A percentile compares a stretch with the other conserved stretches of the same genome.
These are phyloP conservation scores for Amblyteles armatorius DNA, from an alignment of 2,888 invertebrate genomes.

Conservation along the genomic window DNA sequence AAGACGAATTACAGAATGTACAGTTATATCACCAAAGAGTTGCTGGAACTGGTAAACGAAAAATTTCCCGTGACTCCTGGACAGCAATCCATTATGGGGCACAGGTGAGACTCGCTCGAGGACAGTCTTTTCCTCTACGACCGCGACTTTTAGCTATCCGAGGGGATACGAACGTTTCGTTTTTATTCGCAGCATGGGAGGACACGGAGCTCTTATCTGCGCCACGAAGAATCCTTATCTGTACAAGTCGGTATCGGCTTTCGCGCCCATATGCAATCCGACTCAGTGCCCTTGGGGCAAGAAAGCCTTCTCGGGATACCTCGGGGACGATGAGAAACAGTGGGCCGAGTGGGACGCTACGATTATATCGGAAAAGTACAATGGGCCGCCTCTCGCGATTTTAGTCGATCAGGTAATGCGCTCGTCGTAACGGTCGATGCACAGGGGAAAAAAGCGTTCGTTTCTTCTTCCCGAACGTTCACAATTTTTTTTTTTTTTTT, in stretches of 20 bases:
- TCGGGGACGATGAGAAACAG: slow-evolving; percentile 89
- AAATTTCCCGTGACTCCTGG: slow-evolving; percentile 89
- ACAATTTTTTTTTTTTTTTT: too few species aligned
- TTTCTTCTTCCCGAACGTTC: too few species aligned
- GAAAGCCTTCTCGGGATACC: slow-evolving; percentile 93
- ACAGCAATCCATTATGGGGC: slow-evolving; percentile 92
- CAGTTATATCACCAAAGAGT: slow-evolving; percentile 95
- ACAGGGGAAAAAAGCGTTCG: neutral
- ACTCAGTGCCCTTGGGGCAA: slow-evolving; percentile 93
- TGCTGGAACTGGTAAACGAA: slow-evolving; percentile 90
- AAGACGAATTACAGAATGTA: slow-evolving; percentile 97
- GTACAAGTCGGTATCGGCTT: slow-evolving; percentile 96
- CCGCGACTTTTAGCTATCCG: neutral
- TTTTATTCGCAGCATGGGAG: slow-evolving; percentile 94
- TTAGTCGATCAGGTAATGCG: slow-evolving; percentile 93
- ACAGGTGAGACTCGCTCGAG: slow-evolving; percentile 86
- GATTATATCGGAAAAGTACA: slow-evolving; percentile 92
- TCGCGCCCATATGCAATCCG: slow-evolving; percentile 98
- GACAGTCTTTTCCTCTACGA: neutral
- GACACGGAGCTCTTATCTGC: slow-evolving; percentile 97
- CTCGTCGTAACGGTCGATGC: neutral
- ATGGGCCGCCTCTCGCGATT: slow-evolving; percentile 93
- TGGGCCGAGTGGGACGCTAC: slow-evolving; percentile 97
- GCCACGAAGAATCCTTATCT: slow-evolving; percentile 95
- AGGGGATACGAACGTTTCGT: neutral